Percentiles rank a stretch among this genome's conserved stretches.
These are phyloP conservation scores for Columba janthina DNA, from an alignment of 2,113 vertebrate genomes.

Conservation along the genomic window DNA sequence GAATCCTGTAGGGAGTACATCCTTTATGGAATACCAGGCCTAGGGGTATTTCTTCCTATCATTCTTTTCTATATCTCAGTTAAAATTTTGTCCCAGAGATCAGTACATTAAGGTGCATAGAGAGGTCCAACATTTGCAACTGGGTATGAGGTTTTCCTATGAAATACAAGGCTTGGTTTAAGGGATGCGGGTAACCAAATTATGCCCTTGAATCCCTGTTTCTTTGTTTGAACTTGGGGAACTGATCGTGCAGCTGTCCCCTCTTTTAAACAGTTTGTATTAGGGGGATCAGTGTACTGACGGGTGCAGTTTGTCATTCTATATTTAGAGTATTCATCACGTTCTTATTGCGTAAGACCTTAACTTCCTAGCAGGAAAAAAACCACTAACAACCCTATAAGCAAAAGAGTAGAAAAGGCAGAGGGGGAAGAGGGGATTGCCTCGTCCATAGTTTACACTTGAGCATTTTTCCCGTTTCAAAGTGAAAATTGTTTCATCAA, in stretches of 20 bases:
- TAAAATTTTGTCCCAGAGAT: neutral
- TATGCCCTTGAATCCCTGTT: neutral
- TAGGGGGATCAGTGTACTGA: neutral
- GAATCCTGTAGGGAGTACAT: neutral
- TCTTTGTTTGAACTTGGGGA: neutral
- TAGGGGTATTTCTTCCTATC: neutral
- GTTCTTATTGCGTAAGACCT: neutral
- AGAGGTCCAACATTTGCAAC: neutral
- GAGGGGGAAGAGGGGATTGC: neutral
- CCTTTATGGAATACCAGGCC: neutral
- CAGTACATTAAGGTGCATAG: neutral
- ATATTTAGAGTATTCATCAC: neutral
- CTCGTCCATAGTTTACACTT: neutral
- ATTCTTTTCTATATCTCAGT: neutral
- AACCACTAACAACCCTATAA: neutral
- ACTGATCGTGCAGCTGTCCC: neutral
- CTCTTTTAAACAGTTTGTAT: neutral
- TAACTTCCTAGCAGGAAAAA: neutral
- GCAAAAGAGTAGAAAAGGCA: neutral
- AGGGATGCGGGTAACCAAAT: neutral
- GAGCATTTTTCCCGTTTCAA: neutral
- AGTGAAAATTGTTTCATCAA: neutral
- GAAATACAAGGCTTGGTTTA: neutral
- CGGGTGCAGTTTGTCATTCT: neutral
- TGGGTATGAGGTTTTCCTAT: rapidly evolving